Percentiles rank a stretch among this genome's conserved stretches.
Conservation (phyloP, 2,888 invertebrate species). For the Chirona hameri region DNA sequence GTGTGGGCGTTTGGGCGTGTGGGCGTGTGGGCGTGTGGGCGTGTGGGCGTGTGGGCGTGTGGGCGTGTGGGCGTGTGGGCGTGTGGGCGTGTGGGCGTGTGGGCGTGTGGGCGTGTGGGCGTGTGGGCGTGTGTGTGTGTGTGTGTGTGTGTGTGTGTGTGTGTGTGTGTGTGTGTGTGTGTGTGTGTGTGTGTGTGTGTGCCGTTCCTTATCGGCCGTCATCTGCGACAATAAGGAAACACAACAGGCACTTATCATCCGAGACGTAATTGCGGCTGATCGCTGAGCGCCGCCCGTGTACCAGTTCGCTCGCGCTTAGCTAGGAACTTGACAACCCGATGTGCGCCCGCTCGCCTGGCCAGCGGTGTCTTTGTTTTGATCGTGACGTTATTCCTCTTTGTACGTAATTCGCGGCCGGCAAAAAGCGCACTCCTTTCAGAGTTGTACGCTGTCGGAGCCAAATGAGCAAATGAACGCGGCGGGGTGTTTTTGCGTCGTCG, state of each 20-base stretch:
- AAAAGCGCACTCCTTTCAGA: not conserved
- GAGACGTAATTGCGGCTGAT: not conserved
- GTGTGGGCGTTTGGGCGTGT: no score
- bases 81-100: no score
- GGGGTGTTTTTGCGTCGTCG: not conserved
- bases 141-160: no score
- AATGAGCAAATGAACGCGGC: not conserved
- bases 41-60: no score
- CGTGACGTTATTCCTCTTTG: not conserved
- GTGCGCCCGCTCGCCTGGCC: not conserved
- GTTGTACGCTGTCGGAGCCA: not conserved
- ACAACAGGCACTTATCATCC: not conserved
- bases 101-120: no score
- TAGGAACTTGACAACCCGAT: no score
- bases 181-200: no score
- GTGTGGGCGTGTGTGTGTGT: no score
- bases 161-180: no score
- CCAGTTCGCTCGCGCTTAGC: no score
- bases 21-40: no score
- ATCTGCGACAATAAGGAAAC: not conserved
- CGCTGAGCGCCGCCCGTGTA: not conserved
- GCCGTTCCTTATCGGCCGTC: not conserved
- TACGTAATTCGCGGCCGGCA: not conserved
- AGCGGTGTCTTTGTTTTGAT: not conserved
- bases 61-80: no score